Evolutionary conservation across 2,888 invertebrate species (phyloP), one percentile per base, ranked within the genome.

Genomic region (Crossocerus cetratus): DNA sequence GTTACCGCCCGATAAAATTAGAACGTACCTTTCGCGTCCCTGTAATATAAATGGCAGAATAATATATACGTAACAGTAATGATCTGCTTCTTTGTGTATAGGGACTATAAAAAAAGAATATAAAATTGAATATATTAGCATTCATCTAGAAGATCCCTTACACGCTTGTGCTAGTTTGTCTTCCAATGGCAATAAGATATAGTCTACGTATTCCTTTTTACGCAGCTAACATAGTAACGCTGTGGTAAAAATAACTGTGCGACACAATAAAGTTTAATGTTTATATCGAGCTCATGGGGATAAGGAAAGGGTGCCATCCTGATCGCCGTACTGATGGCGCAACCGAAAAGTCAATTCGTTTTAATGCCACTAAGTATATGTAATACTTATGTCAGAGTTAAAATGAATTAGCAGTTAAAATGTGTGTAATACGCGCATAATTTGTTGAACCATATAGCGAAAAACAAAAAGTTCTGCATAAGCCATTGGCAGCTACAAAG

Each of bases 61-160:
- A 32, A 32, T 32, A 32, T 32, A 32, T 32, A 32, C 32, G 32
- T 32, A 32, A 76, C 78, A 86, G 86, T 81, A 87, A 84, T 84
- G 82, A 77, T 83, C 76, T 76, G 77, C 77, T 65, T 76, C 77
- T 87, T 86, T 83, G 73, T 77, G 79, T 77, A 77, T 84, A 84
- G 79, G 84, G 84, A 84, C 80, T 76, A 84, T 84, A 84, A 85
- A 86, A 86, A 85, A 83, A 80, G 76, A 83, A 84, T 84, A 84
- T 72, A 83, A 86, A 84, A 84, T 83, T 73, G 80, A 82, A 81
- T 81, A 83, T 81, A 78, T 77, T 83, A 83, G 80, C 72, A 72
- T 81, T 79, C 76, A 75, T 74, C 73, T 75, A 74, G 80, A 82
- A 72, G 80, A 78, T 65, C 77, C 58, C 64, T 69, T 69, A 69